These are phyloP conservation scores for Stenichneumon culpator DNA, from an alignment of 2,888 invertebrate species.

Conservation along the genomic window DNA sequence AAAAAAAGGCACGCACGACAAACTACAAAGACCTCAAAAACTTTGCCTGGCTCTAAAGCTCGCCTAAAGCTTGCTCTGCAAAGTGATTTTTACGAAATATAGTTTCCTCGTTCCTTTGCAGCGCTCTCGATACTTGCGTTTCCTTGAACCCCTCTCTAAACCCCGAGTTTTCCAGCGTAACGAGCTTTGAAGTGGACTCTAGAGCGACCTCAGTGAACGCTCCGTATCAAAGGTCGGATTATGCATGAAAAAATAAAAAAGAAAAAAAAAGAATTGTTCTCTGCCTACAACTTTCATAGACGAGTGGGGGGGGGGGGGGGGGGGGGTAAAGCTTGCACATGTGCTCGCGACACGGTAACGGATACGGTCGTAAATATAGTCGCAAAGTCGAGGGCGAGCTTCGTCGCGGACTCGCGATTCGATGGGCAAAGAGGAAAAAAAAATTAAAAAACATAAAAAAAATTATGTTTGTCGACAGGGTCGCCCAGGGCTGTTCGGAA, in stretches of 20 bases:
- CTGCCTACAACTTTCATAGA: neutral
- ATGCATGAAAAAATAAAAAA: neutral
- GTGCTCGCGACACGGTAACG: neutral
- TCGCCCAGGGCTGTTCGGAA: slow-evolving; percentile 43
- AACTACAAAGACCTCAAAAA: neutral
- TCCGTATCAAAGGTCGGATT: neutral
- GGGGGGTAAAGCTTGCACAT: neutral
- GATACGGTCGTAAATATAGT: neutral
- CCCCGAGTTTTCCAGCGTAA: neutral
- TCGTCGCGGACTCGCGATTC: slow-evolving; percentile 7
- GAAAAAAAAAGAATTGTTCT: neutral
- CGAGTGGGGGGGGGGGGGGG: neutral
- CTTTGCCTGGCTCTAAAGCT: neutral
- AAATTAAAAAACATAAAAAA: neutral
- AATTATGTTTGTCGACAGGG: slow-evolving; percentile 16
- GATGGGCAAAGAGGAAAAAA: neutral
- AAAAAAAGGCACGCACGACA: neutral
- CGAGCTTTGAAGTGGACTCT: neutral
- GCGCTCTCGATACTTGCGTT: neutral
- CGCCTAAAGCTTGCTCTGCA: neutral
- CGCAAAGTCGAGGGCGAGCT: slow-evolving; percentile 11
- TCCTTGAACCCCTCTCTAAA: neutral
- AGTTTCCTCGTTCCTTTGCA: neutral
- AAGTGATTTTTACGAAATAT: neutral
- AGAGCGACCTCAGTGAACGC: neutral